Base-by-base conservation (phyloP, 2,113 vertebrate genomes). In the Aleadryas rufinucha region DNA sequence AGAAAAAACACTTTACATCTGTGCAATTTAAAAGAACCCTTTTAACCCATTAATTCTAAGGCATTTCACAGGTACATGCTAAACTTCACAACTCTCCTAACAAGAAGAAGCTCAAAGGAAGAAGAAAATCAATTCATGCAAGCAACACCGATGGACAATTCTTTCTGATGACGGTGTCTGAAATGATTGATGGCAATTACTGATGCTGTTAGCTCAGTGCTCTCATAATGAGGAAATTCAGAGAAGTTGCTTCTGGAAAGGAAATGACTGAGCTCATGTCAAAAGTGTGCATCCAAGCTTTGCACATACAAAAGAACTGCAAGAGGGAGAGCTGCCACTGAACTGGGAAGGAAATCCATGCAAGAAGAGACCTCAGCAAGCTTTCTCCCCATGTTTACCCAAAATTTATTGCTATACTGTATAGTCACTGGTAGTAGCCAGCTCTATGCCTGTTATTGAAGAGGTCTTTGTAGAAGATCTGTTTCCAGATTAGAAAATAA, bases 171-270 rank as follows among this genome's bases (percentile, higher is more conserved):
- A 76, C 3, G 15, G 59, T 79, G 60, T 59, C 84, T 86, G 59
- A 93, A 94, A 93, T 77, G 66, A 92, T 27, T 80, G 89, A 89
- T 93, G 81, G 64, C 85, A 77, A 63, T 90, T 77, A 74, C 41
- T 56, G 68, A 39, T 79, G 60, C 63, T 66, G 52, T 68, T 86
- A 71, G 47, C n/a, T 93, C 64, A 44, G 87, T 63, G 61, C 76
- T 93, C 54, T 88, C 75, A 91, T 64, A 72, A 84, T 77, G 69
- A 94, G 64, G 37, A 93, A 93, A 84, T 90, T 93, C 72, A 75
- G 35, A 86, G 49, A 65, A 84, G 66, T 76, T 85, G 23, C 33
- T 93, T 76, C 87, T 70, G 39, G 35, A 92, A 89, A 93, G 42
- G 21, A 90, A 94, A 89, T n/a, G 53, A 89, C 80, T 37, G 50